Evolutionary conservation across 2,888 invertebrate genomes (phyloP), one percentile per base, ranked within the genome.

Genomic region (Fragum sueziense): DNA sequence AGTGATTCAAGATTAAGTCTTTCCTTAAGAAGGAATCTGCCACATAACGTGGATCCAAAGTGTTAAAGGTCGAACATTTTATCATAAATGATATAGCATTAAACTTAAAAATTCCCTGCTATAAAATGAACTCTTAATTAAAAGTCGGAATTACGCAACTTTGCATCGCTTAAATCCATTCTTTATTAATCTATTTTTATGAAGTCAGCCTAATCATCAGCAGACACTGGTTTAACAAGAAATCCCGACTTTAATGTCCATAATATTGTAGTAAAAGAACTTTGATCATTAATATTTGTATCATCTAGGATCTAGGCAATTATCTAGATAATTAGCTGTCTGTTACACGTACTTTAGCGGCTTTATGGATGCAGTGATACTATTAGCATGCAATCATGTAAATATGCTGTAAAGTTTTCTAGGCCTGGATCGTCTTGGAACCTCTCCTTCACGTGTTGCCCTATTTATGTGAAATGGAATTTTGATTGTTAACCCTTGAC

Each of bases 251-350:
- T 65, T 65, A 73, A 73, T 73, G 73, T 52, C 65, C 73, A 67
- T 73, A 41, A 67, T 34, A 65, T 71, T 27, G 29, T 22, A 67
- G 54, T 70, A 33, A 52, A 52, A 73, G 65, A 51, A 65, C 65
- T 73, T 65, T 65, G 73, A 73, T 65, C 73, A 34, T 73, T 65
- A 73, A 73, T 65, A 73, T 72, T 31, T 65, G 65, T 54, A 73
- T 52, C 65, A 54, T 73, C 54, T 54, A 37, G 67, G 51, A 51
- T 67, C 34, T 25, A 11, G 61, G 54, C 65, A 73, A 73, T 73
- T 65, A 34, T 17, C 34, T 14, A 31, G 33, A 25, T 52, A 65
- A 73, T 73, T 73, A 73, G 34, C 73, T 73, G 52, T 73, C 71
- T 71, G 59, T 59, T 61, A 25, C 29, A 61, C 41, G 59, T 71